Conservation (phyloP, 2,113 vertebrate species). For the Paracanthobrama guichenoti region DNA sequence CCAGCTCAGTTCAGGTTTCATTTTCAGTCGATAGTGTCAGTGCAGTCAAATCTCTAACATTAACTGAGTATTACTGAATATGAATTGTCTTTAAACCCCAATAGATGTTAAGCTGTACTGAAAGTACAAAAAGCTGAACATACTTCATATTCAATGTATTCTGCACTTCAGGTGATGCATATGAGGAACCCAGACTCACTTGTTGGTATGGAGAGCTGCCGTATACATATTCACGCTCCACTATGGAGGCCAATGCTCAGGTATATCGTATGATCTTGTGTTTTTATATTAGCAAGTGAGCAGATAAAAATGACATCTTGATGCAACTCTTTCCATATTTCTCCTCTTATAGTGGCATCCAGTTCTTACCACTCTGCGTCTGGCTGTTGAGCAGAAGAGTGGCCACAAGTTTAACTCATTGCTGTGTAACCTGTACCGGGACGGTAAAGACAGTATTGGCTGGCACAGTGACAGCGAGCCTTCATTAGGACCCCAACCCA, state of each 20-base stretch:
- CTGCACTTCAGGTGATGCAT: conserved; percentile 78
- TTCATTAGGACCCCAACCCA: conserved; percentile 77
- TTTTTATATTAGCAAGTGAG: not conserved
- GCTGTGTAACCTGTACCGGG: conserved; percentile 91
- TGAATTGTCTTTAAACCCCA: not conserved
- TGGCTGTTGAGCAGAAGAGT: conserved; percentile 71
- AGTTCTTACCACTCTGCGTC: conserved; percentile 74
- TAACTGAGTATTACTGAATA: too few relatives aligned
- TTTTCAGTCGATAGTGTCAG: too few relatives aligned
- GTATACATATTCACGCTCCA: conserved; percentile 89
- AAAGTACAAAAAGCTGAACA: not conserved
- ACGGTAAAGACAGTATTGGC: conserved; percentile 90
- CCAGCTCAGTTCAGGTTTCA: too few relatives aligned
- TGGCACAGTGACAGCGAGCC: conserved; percentile 95
- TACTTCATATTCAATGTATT: conserved; percentile 42
- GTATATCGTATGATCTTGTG: conserved; percentile 63
- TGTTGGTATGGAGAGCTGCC: conserved; percentile 93
- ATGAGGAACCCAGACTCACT: conserved; percentile 89
- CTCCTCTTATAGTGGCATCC: conserved; percentile 84
- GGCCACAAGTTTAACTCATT: conserved; percentile 87
- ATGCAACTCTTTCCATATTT: conserved; percentile 35
- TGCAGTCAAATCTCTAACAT: too few relatives aligned
- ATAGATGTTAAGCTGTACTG: not conserved
- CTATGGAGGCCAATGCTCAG: conserved; percentile 86
- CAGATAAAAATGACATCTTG: not conserved